phyloP scores from a whole-genome alignment of 2,797 vertebrate genomes.

The Gambelia wislizenii region DNA sequence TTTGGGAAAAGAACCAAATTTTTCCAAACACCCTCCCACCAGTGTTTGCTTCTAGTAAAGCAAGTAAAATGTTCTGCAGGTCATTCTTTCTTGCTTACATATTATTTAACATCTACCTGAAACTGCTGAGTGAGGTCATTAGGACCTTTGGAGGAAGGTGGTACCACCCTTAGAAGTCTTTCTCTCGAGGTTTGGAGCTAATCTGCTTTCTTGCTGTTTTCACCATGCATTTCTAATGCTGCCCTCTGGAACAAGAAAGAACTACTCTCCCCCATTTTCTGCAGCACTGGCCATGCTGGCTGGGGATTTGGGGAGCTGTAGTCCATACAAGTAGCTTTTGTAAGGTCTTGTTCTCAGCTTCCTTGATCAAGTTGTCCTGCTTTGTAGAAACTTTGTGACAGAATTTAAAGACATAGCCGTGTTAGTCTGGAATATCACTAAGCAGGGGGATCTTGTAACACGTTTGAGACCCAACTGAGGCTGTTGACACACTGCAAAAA shows the following conservation, averaged over 20 bases:
- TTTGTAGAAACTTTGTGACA: neutral
- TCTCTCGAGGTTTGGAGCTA: too few relatives aligned
- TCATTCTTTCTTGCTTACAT: neutral
- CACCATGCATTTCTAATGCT: neutral
- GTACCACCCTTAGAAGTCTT: neutral
- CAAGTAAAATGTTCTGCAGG: neutral
- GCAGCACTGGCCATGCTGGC: too few relatives aligned
- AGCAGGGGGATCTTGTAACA: too few relatives aligned
- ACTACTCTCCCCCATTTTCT: neutral
- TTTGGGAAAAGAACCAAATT: slow-evolving; percentile 49
- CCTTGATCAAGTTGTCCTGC: neutral
- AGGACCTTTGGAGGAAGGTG: neutral
- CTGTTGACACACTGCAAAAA: too few relatives aligned
- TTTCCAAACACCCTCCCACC: slow-evolving; percentile 37
- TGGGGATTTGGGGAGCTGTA: neutral
- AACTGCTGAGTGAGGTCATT: neutral
- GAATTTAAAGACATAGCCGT: too few relatives aligned
- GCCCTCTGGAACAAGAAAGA: too few relatives aligned
- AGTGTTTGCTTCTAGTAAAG: slow-evolving; percentile 50
- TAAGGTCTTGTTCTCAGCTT: neutral
- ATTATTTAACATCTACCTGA: slow-evolving; percentile 7
- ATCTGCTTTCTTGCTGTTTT: too few relatives aligned
- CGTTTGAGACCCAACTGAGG: too few relatives aligned
- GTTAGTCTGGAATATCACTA: too few relatives aligned
- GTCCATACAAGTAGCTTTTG: neutral